Percentiles rank a stretch among this genome's conserved stretches.
These are phyloP conservation scores for Laticauda laticaudata DNA, from an alignment of 2,113 vertebrate genomes.

Conservation along the genomic window DNA sequence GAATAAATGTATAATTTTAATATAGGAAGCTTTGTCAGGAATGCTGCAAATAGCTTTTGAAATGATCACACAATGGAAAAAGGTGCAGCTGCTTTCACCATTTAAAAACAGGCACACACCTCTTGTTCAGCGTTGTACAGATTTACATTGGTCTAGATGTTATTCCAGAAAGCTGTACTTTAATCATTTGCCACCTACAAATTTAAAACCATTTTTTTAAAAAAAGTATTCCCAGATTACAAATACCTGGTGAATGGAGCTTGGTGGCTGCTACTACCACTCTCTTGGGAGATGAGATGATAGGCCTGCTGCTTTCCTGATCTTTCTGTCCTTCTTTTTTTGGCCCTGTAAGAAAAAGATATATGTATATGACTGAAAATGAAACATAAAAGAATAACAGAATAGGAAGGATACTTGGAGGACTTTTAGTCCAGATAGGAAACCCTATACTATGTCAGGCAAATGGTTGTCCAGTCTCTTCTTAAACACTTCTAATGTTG, in stretches of 20 bases:
- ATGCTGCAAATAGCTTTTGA: not conserved
- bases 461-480: not conserved
- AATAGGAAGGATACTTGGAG: not conserved
- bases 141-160: not conserved
- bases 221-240: slow-evolving; percentile 4
- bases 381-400: not conserved
- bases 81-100: not conserved
- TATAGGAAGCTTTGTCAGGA: not conserved
- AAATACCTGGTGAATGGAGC: slow-evolving; percentile 85
- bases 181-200: not conserved
- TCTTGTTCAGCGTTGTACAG: not conserved
- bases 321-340: slow-evolving; percentile 86
- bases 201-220: slow-evolving; percentile 21
- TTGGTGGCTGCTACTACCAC: slow-evolving; percentile 77
- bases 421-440: not conserved
- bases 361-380: not conserved
- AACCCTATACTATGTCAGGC: not conserved
- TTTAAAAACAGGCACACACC: not conserved
- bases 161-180: not conserved
- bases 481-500: not conserved
- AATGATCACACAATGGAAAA: not conserved
- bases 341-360: slow-evolving; percentile 65
- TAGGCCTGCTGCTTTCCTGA: slow-evolving; percentile 67
- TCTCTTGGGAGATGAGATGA: slow-evolving; percentile 83
- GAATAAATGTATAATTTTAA: not conserved